phyloP scores from a whole-genome alignment of 2,797 vertebrate genomes.

The Synanceia verrucosa region DNA sequence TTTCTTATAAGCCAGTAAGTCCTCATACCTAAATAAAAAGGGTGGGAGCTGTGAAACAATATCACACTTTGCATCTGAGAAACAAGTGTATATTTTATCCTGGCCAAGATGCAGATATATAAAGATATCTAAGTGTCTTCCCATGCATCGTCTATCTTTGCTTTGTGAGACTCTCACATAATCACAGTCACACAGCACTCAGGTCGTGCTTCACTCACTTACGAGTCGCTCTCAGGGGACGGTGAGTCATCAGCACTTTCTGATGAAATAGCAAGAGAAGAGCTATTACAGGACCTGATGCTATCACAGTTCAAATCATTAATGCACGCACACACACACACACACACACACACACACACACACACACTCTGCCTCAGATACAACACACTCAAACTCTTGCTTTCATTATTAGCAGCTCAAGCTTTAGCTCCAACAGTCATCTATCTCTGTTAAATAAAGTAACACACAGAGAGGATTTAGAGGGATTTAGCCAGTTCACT shows the following conservation, averaged over 20 bases:
- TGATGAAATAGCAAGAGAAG: neutral
- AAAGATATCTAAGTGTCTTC: neutral
- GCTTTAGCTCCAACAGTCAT: neutral
- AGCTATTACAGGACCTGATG: slow-evolving; percentile 4
- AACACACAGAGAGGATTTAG: neutral
- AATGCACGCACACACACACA: neutral
- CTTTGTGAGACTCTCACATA: neutral
- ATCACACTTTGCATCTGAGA: neutral
- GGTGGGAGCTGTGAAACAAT: neutral
- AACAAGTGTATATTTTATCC: neutral
- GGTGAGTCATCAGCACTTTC: slow-evolving; percentile 27
- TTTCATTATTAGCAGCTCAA: slow-evolving; percentile 1
- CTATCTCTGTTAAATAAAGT: neutral
- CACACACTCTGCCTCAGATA: too few species aligned
- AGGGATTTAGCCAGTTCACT: too few species aligned
- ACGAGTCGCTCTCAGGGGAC: slow-evolving; percentile 8
- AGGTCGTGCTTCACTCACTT: slow-evolving; percentile 4
- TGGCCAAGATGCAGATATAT: neutral
- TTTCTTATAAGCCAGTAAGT: neutral
- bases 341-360: neutral
- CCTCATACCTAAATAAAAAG: neutral
- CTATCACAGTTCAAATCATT: neutral
- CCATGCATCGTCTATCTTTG: neutral
- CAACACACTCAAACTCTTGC: neutral
- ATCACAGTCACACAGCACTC: neutral